Conservation (phyloP, 2,888 invertebrate genomes). For the Saturnia pavonia region DNA sequence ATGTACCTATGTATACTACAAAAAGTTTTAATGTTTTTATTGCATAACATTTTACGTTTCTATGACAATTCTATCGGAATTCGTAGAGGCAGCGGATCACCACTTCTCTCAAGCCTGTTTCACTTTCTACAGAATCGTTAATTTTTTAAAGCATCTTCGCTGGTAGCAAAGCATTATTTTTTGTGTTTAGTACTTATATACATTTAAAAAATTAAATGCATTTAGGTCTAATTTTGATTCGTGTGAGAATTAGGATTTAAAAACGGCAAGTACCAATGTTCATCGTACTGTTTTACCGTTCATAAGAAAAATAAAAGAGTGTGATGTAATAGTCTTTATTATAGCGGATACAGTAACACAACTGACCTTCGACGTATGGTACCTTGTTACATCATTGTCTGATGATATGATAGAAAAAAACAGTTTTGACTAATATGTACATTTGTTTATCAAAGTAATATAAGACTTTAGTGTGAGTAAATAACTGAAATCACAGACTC, state of each 20-base stretch:
- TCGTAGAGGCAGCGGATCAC: not conserved
- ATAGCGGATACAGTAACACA: not conserved
- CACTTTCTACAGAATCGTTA: not conserved
- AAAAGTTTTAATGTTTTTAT: not conserved
- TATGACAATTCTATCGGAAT: not conserved
- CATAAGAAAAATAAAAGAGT: not conserved
- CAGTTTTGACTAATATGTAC: too few species aligned
- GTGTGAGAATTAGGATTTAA: too few species aligned
- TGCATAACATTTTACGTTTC: not conserved
- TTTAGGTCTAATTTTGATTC: too few species aligned
- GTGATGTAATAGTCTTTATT: not conserved
- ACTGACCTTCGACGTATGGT: not conserved
- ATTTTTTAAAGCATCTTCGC: too few species aligned
- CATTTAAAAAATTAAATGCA: too few species aligned
- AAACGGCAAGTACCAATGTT: too few species aligned
- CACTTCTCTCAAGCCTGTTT: not conserved
- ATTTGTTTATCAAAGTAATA: too few species aligned
- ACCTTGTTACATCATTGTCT: not conserved
- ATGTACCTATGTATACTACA: too few species aligned
- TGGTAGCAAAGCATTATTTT: not conserved
- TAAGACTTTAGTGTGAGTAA: too few species aligned
- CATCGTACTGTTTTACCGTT: too few species aligned
- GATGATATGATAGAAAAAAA: too few species aligned
- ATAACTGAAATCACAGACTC: too few species aligned
- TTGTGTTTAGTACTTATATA: not conserved